Evolutionary conservation across 2,888 invertebrate species (phyloP).

Genomic region (Tachina fera): DNA sequence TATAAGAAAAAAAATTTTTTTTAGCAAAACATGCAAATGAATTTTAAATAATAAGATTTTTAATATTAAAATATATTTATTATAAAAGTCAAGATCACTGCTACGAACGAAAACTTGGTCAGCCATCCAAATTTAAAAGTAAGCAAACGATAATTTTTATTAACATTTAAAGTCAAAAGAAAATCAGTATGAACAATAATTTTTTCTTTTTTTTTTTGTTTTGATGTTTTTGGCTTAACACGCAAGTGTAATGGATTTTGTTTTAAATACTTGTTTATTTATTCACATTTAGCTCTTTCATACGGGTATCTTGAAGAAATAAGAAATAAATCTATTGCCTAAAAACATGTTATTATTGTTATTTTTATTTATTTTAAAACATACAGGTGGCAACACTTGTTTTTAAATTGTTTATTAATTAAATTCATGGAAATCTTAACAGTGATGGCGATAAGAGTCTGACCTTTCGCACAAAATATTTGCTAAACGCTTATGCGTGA

Average conservation of each 20-base stretch:
- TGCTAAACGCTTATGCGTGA: neutral
- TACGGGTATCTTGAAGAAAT: slow-evolving; percentile 5
- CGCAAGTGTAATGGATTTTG: slow-evolving; percentile 37
- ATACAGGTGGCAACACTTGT: slow-evolving; percentile 62
- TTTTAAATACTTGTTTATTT: slow-evolving; percentile 39
- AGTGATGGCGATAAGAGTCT: slow-evolving; percentile 51
- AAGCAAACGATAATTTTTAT: slow-evolving; percentile 31
- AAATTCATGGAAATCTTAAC: neutral
- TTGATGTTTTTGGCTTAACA: slow-evolving; percentile 28
- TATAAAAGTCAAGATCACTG: slow-evolving; percentile 55
- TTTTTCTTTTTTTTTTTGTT: slow-evolving; percentile 48
- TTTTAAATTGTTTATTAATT: slow-evolving; percentile 24
- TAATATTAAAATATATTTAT: slow-evolving; percentile 26
- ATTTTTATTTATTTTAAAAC: neutral
- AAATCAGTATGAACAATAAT: slow-evolving; percentile 35
- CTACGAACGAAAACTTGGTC: neutral
- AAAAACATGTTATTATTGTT: slow-evolving; percentile 57
- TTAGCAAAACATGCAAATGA: slow-evolving; percentile 28
- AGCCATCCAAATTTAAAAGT: slow-evolving; percentile 12
- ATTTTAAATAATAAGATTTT: slow-evolving; percentile 3
- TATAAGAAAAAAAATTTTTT: neutral
- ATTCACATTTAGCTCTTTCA: slow-evolving; percentile 4
- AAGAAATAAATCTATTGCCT: slow-evolving; percentile 49
- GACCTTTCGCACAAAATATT: slow-evolving; percentile 43
- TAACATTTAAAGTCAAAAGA: slow-evolving; percentile 38